Conservation (phyloP, 2,797 vertebrate genomes). For the Pipistrellus pygmaeus region DNA sequence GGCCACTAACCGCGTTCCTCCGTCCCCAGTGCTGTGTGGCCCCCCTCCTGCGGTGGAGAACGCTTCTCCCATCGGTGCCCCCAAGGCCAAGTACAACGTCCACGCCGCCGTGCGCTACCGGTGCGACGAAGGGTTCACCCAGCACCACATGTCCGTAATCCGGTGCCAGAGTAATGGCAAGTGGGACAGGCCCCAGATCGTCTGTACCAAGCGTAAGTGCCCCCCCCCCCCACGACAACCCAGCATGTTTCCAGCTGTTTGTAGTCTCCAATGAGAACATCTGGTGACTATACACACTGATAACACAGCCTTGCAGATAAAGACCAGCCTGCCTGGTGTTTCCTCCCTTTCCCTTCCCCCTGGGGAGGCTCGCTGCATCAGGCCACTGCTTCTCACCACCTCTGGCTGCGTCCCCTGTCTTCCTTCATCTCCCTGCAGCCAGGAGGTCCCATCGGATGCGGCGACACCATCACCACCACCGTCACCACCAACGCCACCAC, state of each 20-base stretch:
- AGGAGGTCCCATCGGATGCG: conserved; percentile 94
- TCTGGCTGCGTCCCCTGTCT: neutral
- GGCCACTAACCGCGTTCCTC: neutral
- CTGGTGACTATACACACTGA: no score
- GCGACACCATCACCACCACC: conserved; percentile 90
- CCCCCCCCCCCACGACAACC: no score
- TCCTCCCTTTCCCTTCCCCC: neutral
- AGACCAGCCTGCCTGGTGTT: neutral
- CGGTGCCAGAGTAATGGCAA: conserved; percentile 93
- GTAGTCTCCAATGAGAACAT: neutral
- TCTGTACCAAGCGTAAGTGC: conserved; percentile 96
- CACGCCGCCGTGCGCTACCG: conserved; percentile 96
- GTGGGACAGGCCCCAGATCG: conserved; percentile 96
- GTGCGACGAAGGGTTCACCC: conserved; percentile 94
- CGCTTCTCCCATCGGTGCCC: conserved; percentile 92
- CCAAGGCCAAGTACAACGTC: conserved; percentile 94
- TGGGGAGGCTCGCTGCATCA: neutral
- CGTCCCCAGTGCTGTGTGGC: conserved; percentile 93
- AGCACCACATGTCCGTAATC: conserved; percentile 94
- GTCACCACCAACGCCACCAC: conserved; percentile 92
- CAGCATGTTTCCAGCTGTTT: no score
- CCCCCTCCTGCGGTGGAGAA: conserved; percentile 94
- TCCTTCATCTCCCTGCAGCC: conserved; percentile 85
- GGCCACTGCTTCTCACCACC: neutral
- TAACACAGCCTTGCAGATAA: neutral